Base-by-base conservation (phyloP, 2,113 vertebrate species). In the Gavia stellata region DNA sequence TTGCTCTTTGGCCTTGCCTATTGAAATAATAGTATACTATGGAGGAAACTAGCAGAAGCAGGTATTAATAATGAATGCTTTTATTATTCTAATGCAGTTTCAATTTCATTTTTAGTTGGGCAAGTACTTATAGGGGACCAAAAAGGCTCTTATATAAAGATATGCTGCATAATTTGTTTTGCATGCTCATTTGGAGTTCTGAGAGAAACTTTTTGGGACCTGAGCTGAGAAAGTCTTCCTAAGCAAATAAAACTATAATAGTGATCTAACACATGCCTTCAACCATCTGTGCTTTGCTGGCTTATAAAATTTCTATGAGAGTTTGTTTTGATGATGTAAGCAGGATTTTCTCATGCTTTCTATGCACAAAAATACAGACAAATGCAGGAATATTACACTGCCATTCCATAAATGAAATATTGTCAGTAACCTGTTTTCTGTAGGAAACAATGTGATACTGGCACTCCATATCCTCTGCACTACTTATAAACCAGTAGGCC, bases 241-340 rank as follows among this genome's bases (percentile, higher is more conserved):
- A 79, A 86, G 50, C 70, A 81, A 88, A 72, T 88, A 61, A 86
- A 95, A 90, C 21, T 81, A 5, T 81, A 87, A 73, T 33, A 71
- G 75, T 66, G 56, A 70, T 88, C 31, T 80, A 90, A 81, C 86
- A 90, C 82, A 95, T 96, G 92, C 45, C 75, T 96, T 90, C 77
- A 80, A 29, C 90, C 91, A 94, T 94, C 59, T 96, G 85, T 74
- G 58, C 59, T 93, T 97, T 95, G 40, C 38, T 94, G n/a, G 75
- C 81, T 92, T 89, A 94, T 91, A 74, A 96, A 97, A 97, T 91
- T 52, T 86, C 71, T 78, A 71, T 96, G 72, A 94, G 86, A 62
- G 21, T 86, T 96, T 90, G 90, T 93, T 97, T 84, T 92, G 93
- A 84, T 96, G 91, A 95, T 79, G 83, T 47, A 96, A 96, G 92